Evolutionary conservation across 2,113 vertebrate species (phyloP).

Genomic region (Brachionichthys hirsutus): DNA sequence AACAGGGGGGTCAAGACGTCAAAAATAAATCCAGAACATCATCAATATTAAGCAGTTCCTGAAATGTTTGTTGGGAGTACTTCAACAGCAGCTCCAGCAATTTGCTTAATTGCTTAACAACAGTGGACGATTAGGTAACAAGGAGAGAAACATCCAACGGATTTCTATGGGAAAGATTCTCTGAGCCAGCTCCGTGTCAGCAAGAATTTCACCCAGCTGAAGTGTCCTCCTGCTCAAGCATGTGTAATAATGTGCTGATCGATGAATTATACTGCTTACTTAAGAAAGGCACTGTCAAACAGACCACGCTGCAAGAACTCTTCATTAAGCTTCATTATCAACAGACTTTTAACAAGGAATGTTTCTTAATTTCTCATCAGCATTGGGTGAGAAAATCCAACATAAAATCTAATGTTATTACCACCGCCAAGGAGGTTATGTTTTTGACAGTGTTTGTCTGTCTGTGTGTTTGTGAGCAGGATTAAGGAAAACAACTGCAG

Average conservation of each 20-base stretch:
- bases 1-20: slow-evolving; percentile 26
- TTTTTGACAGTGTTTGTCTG: too few relatives aligned
- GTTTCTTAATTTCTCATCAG: too few relatives aligned
- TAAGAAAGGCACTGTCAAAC: slow-evolving; percentile 17
- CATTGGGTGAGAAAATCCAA: too few relatives aligned
- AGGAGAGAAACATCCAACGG: slow-evolving; percentile 21
- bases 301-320: slow-evolving; percentile 6
- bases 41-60: slow-evolving; percentile 22
- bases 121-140: slow-evolving; percentile 31
- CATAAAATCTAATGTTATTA: too few relatives aligned
- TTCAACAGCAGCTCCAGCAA: slow-evolving; percentile 27
- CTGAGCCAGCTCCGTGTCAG: slow-evolving; percentile 36
- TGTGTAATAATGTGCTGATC: slow-evolving; percentile 48
- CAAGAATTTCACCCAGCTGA: slow-evolving; percentile 45
- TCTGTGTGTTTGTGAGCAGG: too few relatives aligned
- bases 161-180: slow-evolving; percentile 38
- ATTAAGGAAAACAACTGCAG: too few relatives aligned
- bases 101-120: slow-evolving; percentile 35
- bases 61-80: neutral
- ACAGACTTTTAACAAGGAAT: too few relatives aligned
- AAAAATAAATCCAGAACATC: slow-evolving; percentile 24
- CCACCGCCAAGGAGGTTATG: too few relatives aligned
- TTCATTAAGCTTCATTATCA: neutral
- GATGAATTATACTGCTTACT: slow-evolving; percentile 37
- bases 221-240: slow-evolving; percentile 45